Evolutionary conservation across 1,140 invertebrate species (phyloP), one percentile per base, ranked within the genome.

Genomic region (Trypoxylus dichotomus): DNA sequence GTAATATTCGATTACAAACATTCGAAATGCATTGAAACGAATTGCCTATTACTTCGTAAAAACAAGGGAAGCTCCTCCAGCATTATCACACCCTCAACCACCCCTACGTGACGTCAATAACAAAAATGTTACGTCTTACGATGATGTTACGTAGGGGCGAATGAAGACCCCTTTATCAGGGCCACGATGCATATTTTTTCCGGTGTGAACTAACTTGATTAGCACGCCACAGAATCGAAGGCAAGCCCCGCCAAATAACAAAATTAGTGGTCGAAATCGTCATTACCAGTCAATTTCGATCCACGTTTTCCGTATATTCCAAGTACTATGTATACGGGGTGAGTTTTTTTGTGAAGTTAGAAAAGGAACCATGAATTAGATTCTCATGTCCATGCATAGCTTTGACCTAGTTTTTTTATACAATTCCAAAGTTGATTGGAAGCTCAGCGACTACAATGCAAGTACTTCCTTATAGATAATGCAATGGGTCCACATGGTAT

Each of bases 241-340:
- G 47, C 47, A 25, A 24, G 32, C 24, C 24, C 73, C 73, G 32
- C 42, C 73, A 42, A 77, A 77, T 77, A 77, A 77, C 76, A 71
- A 60, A 77, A 77, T 77, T 77, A 77, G 76, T 37, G 76, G 76
- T 63, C 7, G 27, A 63, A 60, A 77, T 77, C 27, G 54, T 43
- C 29, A 71, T 71, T 32, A 32, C 63, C 29, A 29, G 63, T 13
- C 25, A 32, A 25, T 71, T 71, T 71, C 29, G 63, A n/a, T 54
- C 47, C 47, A 3, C 47, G 7, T 15, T 54, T 19, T 19, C 47
- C 19, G 1, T 54, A n/a, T 54, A 54, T 37, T 5, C 47, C 47
- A 6, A n/a, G n/a, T n/a, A n/a, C n/a, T n/a, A 8, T 37, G 32
- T 37, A 37, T 37, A 37, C n/a, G n/a, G n/a, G n/a, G n/a, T n/a